Evolutionary conservation across 2,888 invertebrate species (phyloP).

Genomic region (Brachyptera risi): DNA sequence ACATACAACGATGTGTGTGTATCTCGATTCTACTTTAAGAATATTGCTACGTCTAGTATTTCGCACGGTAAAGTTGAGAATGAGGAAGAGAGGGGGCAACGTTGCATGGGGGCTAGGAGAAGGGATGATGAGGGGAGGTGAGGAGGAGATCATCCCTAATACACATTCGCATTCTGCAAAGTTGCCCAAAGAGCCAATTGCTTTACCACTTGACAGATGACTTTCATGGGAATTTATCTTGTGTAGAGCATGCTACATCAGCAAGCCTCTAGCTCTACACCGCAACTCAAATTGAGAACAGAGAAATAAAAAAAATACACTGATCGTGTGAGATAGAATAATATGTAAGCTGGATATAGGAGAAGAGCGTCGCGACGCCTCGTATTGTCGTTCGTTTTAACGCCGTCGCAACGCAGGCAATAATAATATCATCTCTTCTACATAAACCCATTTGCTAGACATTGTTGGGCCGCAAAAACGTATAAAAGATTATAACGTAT

Average conservation of each 20-base stretch:
- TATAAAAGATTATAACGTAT: too few species aligned
- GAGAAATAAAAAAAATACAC: slow-evolving; percentile 17
- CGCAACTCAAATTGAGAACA: slow-evolving; percentile 18
- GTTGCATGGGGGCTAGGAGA: too few species aligned
- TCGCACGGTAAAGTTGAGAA: too few species aligned
- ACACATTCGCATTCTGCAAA: slow-evolving; percentile 18
- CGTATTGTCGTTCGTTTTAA: neutral
- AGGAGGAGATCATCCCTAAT: neutral
- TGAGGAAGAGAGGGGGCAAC: too few species aligned
- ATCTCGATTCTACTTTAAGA: too few species aligned
- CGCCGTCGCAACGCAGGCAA: slow-evolving; percentile 1
- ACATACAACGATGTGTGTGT: too few species aligned
- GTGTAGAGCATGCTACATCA: neutral
- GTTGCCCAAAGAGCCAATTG: slow-evolving; percentile 15
- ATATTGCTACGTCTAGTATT: too few species aligned
- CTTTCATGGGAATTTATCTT: slow-evolving; percentile 19
- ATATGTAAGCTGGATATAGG: neutral
- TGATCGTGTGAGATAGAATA: slow-evolving; percentile 11
- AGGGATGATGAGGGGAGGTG: neutral
- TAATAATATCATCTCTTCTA: slow-evolving; percentile 18
- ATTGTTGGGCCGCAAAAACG: neutral
- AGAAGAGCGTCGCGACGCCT: neutral
- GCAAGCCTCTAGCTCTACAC: neutral
- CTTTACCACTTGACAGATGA: slow-evolving; percentile 19
- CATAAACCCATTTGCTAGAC: slow-evolving; percentile 22